Evolutionary conservation across 1,140 invertebrate genomes (phyloP).

Genomic region (Megalopta genalis): DNA sequence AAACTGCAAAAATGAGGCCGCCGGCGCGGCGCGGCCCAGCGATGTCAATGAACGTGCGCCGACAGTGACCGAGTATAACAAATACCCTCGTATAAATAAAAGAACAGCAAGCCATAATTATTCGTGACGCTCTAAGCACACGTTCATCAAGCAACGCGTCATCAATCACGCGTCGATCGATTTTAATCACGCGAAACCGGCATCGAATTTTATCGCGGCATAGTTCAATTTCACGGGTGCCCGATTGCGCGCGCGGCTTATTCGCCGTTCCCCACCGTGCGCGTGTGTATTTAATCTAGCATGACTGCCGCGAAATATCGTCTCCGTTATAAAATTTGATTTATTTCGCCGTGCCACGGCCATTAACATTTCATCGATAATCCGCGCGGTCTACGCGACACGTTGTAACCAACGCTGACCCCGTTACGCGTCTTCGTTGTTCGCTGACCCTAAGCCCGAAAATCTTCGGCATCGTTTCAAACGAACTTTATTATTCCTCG

Average conservation of each 20-base stretch:
- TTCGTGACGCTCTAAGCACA: background rate
- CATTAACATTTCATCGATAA: constrained; percentile 12
- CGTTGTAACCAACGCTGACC: background rate
- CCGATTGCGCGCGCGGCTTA: constrained; percentile 6
- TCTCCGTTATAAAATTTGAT: constrained; percentile 13
- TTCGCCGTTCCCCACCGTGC: background rate
- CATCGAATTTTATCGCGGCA: constrained; percentile 6
- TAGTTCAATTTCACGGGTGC: constrained; percentile 8
- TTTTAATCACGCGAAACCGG: constrained; percentile 1
- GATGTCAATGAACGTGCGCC: too few species aligned
- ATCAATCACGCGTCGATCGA: background rate
- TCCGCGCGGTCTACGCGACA: background rate
- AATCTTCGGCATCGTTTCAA: too few species aligned
- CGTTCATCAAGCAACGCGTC: background rate
- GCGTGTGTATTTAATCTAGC: constrained; percentile 6
- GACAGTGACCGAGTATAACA: too few species aligned
- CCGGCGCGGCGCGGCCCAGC: too few species aligned
- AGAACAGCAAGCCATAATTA: background rate
- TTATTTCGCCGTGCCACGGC: background rate
- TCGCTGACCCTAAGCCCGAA: background rate
- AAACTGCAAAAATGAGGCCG: too few species aligned
- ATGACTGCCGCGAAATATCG: constrained; percentile 15
- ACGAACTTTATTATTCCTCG: too few species aligned
- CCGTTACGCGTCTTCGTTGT: background rate
- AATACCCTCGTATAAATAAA: too few species aligned